Percentiles rank a stretch among this genome's conserved stretches.
Evolutionary conservation across 92 coral and sea anemone species (phyloP).

Genomic region (Porites lobata): DNA sequence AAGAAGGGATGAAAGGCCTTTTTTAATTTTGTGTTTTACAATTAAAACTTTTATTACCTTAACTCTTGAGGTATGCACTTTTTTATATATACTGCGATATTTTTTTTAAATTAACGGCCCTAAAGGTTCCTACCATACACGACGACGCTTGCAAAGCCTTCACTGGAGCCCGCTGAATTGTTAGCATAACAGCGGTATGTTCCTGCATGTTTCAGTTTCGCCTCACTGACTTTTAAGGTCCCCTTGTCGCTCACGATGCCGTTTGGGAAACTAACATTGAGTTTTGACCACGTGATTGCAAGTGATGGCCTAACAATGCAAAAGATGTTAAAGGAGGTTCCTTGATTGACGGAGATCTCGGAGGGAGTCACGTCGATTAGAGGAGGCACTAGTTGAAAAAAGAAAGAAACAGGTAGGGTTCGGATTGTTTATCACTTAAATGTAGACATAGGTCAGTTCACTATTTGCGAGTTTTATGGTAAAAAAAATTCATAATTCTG

Average conservation of each 20-base stretch:
- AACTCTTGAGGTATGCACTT: not conserved
- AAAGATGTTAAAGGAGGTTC: conserved; percentile 67
- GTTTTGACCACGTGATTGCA: conserved; percentile 79
- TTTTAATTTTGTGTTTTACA: no score
- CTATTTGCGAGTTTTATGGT: no score
- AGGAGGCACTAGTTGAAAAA: conserved; percentile 65
- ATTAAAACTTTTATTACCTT: no score
- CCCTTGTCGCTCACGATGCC: conserved; percentile 52
- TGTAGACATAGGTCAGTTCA: no score
- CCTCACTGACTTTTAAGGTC: conserved; percentile 47
- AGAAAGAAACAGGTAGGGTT: not conserved
- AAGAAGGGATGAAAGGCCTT: no score
- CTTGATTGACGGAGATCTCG: conserved; percentile 61
- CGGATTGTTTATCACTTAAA: no score
- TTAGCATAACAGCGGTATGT: conserved; percentile 86
- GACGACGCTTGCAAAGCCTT: conserved; percentile 76
- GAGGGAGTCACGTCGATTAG: conserved; percentile 73
- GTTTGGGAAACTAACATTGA: conserved; percentile 67
- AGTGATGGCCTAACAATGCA: conserved; percentile 73
- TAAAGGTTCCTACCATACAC: conserved; percentile 72
- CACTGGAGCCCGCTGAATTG: conserved; percentile 79
- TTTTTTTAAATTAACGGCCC: not conserved
- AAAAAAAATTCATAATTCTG: no score
- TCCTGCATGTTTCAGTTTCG: conserved; percentile 75
- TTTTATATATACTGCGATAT: no score